Evolutionary conservation across 2,113 vertebrate species (phyloP), one percentile per base, ranked within the genome.

Genomic region (Labeo catla): DNA sequence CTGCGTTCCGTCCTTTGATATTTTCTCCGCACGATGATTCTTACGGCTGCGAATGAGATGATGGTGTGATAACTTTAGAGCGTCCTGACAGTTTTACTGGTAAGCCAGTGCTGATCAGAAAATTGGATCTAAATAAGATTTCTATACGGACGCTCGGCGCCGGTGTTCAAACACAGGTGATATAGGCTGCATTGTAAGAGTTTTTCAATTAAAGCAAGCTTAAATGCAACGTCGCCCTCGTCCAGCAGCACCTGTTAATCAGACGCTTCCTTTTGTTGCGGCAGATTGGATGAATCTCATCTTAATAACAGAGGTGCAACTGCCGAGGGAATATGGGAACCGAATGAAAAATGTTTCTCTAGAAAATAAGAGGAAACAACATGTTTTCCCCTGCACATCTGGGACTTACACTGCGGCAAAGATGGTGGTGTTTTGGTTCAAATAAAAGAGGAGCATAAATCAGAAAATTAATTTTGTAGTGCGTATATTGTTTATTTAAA

Each of bases 101-200:
- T 93, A 89, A 91, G 79, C 68, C 76, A 49, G 85, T 86, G 89
- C 90, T 86, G 92, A 94, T 94, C 93, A 93, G 94, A 94, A 94
- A 94, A 94, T 94, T 93, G 72, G 88, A 94, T 94, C 93, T 94
- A 93, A 94, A 94, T 94, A 94, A 91, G 92, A 92, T 91, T 93
- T 83, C 83, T 80, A 76, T 70, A 89, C 66, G 2, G 86, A 82
- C 87, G 83, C 84, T 88, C 50, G 23, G 87, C 87, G 59, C 86
- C 68, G 12, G 65, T 43, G 63, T 66, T 65, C 91, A 87, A 88
- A 91, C 90, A 87, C 82, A 34, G 79, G 52, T n/a, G 68, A 83
- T 84, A 73, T 80, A 76, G 82, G 39, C 49, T n/a, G 54, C 8
- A 23, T 52, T 78, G 81, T 84, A 82, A 84, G 77, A 86, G 85